Evolutionary conservation across 2,797 vertebrate species (phyloP), one percentile per base, ranked within the genome.

Genomic region (Acanthurus lineatus): DNA sequence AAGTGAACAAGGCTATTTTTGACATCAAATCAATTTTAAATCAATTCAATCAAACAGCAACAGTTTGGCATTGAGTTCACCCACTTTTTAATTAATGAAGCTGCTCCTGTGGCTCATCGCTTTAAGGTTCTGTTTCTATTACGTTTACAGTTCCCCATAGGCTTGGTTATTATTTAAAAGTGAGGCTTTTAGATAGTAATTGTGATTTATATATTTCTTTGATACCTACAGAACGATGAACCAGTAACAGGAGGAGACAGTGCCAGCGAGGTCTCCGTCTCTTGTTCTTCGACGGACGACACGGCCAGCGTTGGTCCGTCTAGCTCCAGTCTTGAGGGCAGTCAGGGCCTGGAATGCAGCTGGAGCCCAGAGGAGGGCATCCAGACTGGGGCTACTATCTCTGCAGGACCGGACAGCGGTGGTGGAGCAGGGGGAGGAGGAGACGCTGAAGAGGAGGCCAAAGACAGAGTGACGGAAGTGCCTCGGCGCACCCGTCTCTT

Each of bases 401-500:
- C 74, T 44, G 32, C 66, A 35, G 89, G 74, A 1, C 91, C 80
- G 0, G 96, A 87, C 20, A 49, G 72, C 20, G 92, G 87, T 0
- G 95, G 96, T n/a, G 91, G 52, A 8, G 83, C 54, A 2, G 89
- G 73, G 45, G 88, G 80, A 53, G 84, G 74, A 47, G 77, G 57
- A 0, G 92, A 98, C 32, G 93, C 93, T 53, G 97, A 97, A 44
- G 97, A 98, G 82, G 97, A 98, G 82, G 96, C 98, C 66, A 95
- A 96, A 93, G 97, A 99, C 93, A 92, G 96, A 44, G 94, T 99
- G 84, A 96, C 96, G 0, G 97, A 99, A n/a, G 98, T 97, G 62
- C 16, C 93, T 0, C 88, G 87, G 22, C 94, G 92, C 20, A 86
- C 96, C 45, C 94, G 94, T 0, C 87, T 96, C 22, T 77, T 96